Percentiles rank a stretch among this genome's conserved stretches.
phyloP scores from a whole-genome alignment of 2,113 vertebrate genomes.

The Otis tarda region DNA sequence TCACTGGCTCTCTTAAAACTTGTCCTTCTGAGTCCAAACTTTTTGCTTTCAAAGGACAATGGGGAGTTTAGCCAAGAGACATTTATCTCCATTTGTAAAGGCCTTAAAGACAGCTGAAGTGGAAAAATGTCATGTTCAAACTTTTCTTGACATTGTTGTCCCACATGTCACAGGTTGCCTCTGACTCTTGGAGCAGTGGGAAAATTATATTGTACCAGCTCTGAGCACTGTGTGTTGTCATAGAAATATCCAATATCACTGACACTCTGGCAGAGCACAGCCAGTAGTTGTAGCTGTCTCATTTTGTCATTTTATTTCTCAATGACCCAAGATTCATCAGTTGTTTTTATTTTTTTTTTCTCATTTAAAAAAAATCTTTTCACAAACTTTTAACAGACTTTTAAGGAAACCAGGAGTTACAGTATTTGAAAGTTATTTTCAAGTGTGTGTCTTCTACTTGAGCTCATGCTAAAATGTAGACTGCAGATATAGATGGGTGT shows the following conservation, averaged over 20 bases:
- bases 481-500: neutral
- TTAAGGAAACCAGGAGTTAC: neutral
- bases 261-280: neutral
- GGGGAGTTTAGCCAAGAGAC: neutral
- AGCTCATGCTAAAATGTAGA: neutral
- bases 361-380: too few relatives aligned
- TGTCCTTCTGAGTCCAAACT: neutral
- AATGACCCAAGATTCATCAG: neutral
- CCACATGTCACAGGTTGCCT: accelerated
- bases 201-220: neutral
- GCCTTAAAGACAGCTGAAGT: neutral
- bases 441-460: neutral
- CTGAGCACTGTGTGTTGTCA: neutral
- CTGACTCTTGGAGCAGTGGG: neutral
- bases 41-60: neutral
- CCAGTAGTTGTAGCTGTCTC: accelerated
- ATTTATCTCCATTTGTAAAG: neutral
- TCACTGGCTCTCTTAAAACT: neutral
- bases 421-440: neutral
- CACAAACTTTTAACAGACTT: neutral
- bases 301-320: neutral
- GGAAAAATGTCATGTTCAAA: neutral
- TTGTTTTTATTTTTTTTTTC: neutral
- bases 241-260: neutral
- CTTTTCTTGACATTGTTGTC: neutral